Evolutionary conservation across 2,888 invertebrate genomes (phyloP).

Genomic region (Antheraea yamamai): DNA sequence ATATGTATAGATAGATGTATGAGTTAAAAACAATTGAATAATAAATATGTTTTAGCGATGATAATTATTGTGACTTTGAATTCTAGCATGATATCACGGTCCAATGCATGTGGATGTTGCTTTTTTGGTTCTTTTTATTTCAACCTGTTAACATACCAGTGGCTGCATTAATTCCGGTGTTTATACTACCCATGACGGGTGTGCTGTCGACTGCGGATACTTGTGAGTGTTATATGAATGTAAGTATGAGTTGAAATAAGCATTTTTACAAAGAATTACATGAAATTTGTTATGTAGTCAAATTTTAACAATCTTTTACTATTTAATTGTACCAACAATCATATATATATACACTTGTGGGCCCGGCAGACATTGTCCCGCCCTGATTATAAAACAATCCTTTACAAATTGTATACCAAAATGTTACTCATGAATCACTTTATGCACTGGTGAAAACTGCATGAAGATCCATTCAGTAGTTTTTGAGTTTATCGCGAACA

Average conservation of each 20-base stretch:
- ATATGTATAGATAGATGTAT: too few species aligned
- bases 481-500: too few species aligned
- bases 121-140: slow-evolving; percentile 49
- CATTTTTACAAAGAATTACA: background rate
- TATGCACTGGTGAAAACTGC: too few species aligned
- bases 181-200: slow-evolving; percentile 55
- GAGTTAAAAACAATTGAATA: background rate
- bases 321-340: background rate
- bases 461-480: too few species aligned
- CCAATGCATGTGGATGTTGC: slow-evolving; percentile 49
- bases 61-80: background rate
- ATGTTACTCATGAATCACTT: too few species aligned
- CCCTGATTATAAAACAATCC: too few species aligned
- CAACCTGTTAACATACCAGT: slow-evolving; percentile 55
- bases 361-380: too few species aligned
- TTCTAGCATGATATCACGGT: slow-evolving; percentile 45
- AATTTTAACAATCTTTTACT: background rate
- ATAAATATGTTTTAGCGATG: background rate
- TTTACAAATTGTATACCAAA: too few species aligned
- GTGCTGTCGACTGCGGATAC: slow-evolving; percentile 29
- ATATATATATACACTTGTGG: too few species aligned
- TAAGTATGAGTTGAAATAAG: slow-evolving; percentile 36
- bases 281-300: too few species aligned
- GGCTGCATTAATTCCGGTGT: slow-evolving; percentile 51
- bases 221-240: slow-evolving; percentile 52